A percentile compares a stretch with the other conserved stretches of the same genome.
Evolutionary conservation across 2,113 vertebrate genomes (phyloP).

Genomic region (Cacatua alba): DNA sequence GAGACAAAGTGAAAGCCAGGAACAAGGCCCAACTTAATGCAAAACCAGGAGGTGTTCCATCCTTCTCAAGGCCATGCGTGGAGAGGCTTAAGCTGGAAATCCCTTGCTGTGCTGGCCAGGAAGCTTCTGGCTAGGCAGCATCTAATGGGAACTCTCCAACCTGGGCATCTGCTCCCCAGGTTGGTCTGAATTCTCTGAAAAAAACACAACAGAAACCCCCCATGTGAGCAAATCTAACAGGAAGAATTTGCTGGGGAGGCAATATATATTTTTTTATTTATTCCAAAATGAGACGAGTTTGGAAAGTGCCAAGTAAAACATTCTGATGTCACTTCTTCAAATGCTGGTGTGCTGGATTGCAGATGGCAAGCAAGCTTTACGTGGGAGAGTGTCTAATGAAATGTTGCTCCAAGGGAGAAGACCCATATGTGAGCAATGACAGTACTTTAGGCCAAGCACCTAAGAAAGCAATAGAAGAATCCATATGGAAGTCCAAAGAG

Average conservation of each 20-base stretch:
- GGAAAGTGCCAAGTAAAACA: background rate
- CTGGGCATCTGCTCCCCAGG: background rate
- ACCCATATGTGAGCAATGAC: background rate
- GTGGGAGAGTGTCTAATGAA: background rate
- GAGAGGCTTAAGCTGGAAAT: background rate
- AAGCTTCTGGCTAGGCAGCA: background rate
- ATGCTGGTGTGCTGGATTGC: background rate
- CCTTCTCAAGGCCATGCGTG: background rate
- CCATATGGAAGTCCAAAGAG: background rate
- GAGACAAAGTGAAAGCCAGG: background rate
- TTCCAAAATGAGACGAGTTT: background rate
- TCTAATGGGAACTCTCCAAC: background rate
- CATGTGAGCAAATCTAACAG: background rate
- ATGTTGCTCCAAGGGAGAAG: background rate
- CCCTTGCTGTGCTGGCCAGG: background rate
- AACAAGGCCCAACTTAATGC: background rate
- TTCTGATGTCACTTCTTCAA: background rate
- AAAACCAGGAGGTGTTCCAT: background rate
- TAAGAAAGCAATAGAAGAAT: background rate
- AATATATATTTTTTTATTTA: background rate
- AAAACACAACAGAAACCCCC: background rate
- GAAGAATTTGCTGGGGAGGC: conserved; percentile 2
- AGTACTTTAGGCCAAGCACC: background rate
- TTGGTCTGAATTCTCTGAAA: background rate
- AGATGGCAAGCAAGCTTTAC: background rate